Percentiles rank a stretch among this genome's conserved stretches.
These are phyloP conservation scores for Tricholaema leucomelas DNA, from an alignment of 2,113 vertebrate species.

Conservation along the genomic window DNA sequence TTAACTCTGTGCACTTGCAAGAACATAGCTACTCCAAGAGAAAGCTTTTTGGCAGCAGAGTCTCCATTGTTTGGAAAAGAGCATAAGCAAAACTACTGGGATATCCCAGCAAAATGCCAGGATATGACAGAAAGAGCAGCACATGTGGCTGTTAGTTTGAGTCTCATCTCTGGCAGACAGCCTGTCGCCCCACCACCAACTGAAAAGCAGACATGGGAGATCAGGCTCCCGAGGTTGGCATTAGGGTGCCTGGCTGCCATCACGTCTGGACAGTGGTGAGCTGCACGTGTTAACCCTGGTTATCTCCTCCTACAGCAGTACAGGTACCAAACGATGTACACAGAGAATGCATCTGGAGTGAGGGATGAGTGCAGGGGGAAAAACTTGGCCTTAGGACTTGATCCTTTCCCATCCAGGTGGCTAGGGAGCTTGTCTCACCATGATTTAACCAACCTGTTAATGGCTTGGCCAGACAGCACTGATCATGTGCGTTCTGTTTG, in stretches of 20 bases:
- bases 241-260: background rate
- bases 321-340: background rate
- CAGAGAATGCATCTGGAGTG: rapidly evolving
- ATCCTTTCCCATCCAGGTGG: background rate
- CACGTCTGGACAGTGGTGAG: background rate
- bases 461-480: background rate
- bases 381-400: background rate
- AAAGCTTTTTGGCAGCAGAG: background rate
- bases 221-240: background rate
- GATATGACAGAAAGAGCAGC: background rate
- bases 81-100: background rate
- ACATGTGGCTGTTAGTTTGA: background rate
- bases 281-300: background rate
- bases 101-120: too few relatives aligned
- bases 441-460: background rate
- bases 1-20: background rate
- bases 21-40: background rate
- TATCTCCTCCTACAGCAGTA: background rate
- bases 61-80: slow-evolving; percentile 18
- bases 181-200: background rate
- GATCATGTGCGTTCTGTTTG: background rate
- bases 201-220: background rate
- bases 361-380: background rate
- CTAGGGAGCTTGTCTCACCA: rapidly evolving
- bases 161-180: background rate